Conservation (phyloP, 2,888 invertebrate genomes). For the Lamproptera curius region DNA sequence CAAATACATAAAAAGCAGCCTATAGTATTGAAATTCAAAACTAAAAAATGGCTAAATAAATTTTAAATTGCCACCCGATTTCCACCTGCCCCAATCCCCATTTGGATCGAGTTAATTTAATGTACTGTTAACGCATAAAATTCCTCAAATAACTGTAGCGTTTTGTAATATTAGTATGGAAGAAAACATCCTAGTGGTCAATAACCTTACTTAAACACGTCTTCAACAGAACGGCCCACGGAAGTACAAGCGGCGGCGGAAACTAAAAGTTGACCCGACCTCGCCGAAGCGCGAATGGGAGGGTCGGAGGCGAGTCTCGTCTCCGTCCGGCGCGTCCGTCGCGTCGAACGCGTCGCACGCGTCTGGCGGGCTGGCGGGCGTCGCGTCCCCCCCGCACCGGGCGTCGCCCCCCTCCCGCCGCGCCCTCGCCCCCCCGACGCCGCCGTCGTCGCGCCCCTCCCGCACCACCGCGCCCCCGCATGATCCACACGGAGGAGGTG, state of each 20-base stretch:
- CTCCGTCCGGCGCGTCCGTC: constrained; percentile 25
- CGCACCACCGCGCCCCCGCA: constrained; percentile 80
- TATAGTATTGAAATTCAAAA: no score
- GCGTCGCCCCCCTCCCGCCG: constrained; percentile 26
- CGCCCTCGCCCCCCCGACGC: constrained; percentile 33
- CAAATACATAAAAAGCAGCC: no score
- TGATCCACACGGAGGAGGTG: constrained; percentile 86
- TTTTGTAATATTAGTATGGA: no score
- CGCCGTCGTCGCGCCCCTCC: constrained; percentile 48
- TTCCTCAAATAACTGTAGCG: no score
- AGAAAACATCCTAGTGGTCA: no score
- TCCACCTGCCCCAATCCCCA: no score
- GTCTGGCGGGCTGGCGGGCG: constrained; percentile 75
- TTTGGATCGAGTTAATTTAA: no score
- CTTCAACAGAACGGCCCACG: constrained; percentile 81
- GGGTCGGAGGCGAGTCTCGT: constrained; percentile 36
- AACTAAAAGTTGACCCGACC: constrained; percentile 72
- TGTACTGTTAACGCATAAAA: no score
- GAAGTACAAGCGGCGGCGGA: constrained; percentile 89
- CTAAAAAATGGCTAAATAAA: no score
- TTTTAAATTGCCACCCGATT: no score
- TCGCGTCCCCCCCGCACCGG: constrained; percentile 31
- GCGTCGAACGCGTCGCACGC: constrained; percentile 36
- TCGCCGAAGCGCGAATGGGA: constrained; percentile 26
- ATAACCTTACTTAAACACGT: no score